Evolutionary conservation across 2,113 vertebrate species (phyloP).

Genomic region (Apistogramma diplotaenia): DNA sequence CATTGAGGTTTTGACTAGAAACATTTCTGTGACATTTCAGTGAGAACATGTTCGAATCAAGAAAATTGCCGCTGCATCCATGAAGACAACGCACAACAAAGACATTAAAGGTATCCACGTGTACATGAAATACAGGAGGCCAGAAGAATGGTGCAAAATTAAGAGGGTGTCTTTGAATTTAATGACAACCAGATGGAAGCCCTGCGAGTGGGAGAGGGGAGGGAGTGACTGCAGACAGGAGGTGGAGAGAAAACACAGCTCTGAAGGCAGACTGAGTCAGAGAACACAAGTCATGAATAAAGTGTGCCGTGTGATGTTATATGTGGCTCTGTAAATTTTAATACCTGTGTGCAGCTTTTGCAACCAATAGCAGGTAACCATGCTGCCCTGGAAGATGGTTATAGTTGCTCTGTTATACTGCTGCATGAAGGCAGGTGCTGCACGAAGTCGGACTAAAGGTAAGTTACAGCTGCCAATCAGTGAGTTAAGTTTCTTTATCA

Average conservation of each 20-base stretch:
- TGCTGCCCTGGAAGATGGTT: conserved; percentile 45
- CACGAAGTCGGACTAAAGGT: conserved; percentile 36
- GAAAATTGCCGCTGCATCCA: neutral
- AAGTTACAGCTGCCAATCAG: neutral
- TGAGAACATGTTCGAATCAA: neutral
- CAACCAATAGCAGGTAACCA: neutral
- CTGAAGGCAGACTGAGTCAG: neutral
- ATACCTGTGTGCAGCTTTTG: neutral
- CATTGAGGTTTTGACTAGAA: neutral
- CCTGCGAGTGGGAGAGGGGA: neutral
- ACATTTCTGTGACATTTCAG: neutral
- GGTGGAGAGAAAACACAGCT: neutral
- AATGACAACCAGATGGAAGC: conserved; percentile 46
- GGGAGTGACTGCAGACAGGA: neutral
- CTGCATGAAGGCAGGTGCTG: conserved; percentile 20
- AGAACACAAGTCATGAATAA: conserved; percentile 1
- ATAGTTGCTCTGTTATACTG: conserved; percentile 42
- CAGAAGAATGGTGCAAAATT: neutral
- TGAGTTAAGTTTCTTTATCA: neutral
- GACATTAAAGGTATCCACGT: neutral
- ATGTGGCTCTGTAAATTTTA: neutral
- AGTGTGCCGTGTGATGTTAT: neutral
- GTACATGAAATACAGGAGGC: neutral
- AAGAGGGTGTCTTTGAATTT: conserved; percentile 1
- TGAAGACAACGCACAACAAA: neutral